A percentile compares a stretch with the other conserved stretches of the same genome.
Conservation (phyloP, 2,113 vertebrate species). For the Okapia johnstoni region DNA sequence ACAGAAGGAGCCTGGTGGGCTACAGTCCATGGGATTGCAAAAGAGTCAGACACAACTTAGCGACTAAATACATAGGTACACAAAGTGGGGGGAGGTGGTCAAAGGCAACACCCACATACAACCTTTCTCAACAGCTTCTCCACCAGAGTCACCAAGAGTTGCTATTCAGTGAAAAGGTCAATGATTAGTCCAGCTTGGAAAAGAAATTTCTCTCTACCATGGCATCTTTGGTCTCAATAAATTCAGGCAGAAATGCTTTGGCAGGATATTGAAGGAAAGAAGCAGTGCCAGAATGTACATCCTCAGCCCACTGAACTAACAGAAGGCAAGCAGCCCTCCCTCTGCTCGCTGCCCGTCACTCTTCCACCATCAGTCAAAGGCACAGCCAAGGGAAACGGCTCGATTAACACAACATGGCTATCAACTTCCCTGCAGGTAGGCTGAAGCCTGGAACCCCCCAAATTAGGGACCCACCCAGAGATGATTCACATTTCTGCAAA, state of each 20-base stretch:
- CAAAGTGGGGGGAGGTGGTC: neutral
- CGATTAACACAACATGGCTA: neutral
- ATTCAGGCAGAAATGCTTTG: neutral
- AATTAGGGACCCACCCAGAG: neutral
- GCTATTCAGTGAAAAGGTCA: neutral
- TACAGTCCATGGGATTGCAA: neutral
- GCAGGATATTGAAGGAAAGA: neutral
- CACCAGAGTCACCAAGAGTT: neutral
- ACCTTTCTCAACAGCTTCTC: neutral
- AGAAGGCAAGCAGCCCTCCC: neutral
- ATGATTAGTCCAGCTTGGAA: neutral
- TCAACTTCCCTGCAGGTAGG: neutral
- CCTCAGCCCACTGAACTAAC: neutral
- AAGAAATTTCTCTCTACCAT: neutral
- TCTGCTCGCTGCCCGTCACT: neutral
- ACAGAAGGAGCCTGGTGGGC: neutral
- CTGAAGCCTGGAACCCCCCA: neutral
- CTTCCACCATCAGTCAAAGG: neutral
- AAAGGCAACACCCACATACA: neutral
- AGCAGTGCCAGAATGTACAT: neutral
- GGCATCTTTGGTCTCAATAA: neutral
- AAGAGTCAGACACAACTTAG: neutral
- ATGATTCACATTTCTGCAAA: constrained; percentile 34
- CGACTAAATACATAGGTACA: neutral
- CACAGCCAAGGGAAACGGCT: neutral